A percentile compares a stretch with the other conserved stretches of the same genome.
Conservation (phyloP, 30 jellyfish, hydroid and myxozoan species). For the Cassiopea xamachana region DNA sequence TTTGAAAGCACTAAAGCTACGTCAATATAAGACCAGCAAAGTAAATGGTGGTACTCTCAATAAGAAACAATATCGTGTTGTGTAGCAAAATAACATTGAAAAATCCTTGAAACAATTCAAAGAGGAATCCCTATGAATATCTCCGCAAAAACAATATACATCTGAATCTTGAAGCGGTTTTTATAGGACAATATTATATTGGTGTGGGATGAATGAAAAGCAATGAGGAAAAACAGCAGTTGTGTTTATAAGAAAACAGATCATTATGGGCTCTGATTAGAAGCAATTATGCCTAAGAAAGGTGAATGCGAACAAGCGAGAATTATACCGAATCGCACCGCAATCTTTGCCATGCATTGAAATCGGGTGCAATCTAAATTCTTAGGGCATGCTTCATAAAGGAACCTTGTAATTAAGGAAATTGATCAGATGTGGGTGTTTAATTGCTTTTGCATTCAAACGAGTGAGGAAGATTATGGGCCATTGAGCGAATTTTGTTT, state of each 20-base stretch:
- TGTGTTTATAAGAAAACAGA: constrained; percentile 12
- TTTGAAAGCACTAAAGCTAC: not conserved
- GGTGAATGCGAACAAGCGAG: constrained; percentile 7
- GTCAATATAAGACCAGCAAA: not conserved
- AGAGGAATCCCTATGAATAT: not conserved
- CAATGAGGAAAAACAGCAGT: not conserved
- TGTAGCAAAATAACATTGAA: not conserved
- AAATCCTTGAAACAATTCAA: not conserved
- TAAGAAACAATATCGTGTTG: not conserved
- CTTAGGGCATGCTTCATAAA: constrained; percentile 56
- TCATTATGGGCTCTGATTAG: constrained; percentile 3
- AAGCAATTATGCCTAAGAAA: constrained; percentile 8
- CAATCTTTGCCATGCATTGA: constrained; percentile 9
- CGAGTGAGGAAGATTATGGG: not conserved
- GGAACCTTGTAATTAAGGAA: constrained; percentile 34
- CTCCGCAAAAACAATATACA: not conserved
- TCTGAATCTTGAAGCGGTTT: constrained; percentile 1
- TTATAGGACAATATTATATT: not conserved
- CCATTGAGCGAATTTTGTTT: not conserved
- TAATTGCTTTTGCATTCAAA: constrained; percentile 13
- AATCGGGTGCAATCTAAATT: constrained; percentile 48
- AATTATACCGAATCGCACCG: constrained; percentile 17
- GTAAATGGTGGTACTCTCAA: not conserved
- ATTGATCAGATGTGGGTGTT: constrained; percentile 65
- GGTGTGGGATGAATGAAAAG: constrained; percentile 7